Evolutionary conservation across 1,140 invertebrate species (phyloP).

Genomic region (Pogonognathellus flavescens): DNA sequence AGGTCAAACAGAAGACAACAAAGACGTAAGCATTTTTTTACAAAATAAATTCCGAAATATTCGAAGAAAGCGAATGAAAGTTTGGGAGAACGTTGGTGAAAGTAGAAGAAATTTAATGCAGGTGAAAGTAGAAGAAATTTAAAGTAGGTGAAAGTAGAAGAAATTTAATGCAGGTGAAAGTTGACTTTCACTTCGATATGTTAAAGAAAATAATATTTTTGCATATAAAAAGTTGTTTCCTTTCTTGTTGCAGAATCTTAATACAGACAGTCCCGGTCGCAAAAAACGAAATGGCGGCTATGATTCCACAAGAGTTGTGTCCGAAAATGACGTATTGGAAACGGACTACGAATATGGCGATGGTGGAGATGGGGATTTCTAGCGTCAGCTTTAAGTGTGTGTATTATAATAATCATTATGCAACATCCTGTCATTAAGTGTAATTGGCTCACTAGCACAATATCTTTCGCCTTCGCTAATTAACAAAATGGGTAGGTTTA

Average conservation of each 20-base stretch:
- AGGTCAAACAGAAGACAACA: not conserved
- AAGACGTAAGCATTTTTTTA: not conserved
- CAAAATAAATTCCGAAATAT: not conserved
- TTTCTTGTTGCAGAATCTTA: not conserved
- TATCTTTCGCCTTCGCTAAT: too few species aligned
- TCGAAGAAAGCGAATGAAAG: not conserved
- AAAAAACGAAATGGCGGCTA: not conserved
- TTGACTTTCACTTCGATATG: not conserved
- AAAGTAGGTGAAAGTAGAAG: not conserved
- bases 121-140: not conserved
- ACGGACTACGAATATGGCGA: slow-evolving; percentile 23
- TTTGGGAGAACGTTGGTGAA: not conserved
- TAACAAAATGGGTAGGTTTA: too few species aligned
- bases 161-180: not conserved
- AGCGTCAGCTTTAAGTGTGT: not conserved
- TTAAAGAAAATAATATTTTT: not conserved
- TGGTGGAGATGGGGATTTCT: slow-evolving; percentile 28
- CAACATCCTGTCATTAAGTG: too few species aligned
- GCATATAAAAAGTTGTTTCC: not conserved
- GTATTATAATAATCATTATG: too few species aligned
- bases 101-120: slow-evolving; percentile 7
- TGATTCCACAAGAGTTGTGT: not conserved
- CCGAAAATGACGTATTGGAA: slow-evolving; percentile 22
- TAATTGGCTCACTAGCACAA: too few species aligned
- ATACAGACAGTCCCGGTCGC: not conserved